Evolutionary conservation across 2,113 vertebrate genomes (phyloP), one percentile per base, ranked within the genome.

Genomic region (Catharus fuscescens): DNA sequence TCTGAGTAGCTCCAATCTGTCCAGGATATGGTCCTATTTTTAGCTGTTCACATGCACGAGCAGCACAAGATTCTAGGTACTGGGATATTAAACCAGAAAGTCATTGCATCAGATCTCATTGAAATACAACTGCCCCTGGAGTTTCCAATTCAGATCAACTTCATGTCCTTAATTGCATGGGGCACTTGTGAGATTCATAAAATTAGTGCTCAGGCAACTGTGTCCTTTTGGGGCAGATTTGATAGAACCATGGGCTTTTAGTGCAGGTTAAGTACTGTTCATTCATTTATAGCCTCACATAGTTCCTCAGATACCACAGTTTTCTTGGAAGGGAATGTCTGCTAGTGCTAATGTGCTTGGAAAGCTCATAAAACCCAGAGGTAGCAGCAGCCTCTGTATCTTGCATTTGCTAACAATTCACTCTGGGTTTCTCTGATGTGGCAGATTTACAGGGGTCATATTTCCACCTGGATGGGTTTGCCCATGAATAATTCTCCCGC

Each of bases 291-390:
- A 91, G 50, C 59, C 59, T 80, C 48, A 65, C 42, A 61, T 4
- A 70, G 78, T 18, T 85, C 34, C 47, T 92, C 4, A 5, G 78
- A 87, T 87, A 81, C 56, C 45, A 53, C n/a, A 42, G 74, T 92
- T 94, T 90, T 81, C 86, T 95, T 95, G 81, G 84, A 91, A 95
- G 70, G 36, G 70, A 91, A 91, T n/a, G 61, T 72, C 91, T 87
- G 80, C 78, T 69, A 34, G 77, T 69, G 86, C 57, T 93, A 85
- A 95, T 3, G 8, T 85, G 80, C 89, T 92, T 72, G 54, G 87
- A 95, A 90, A 90, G 50, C 94, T 82, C 78, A 57, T 87, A 92
- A 93, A 95, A 89, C 9, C 50, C 66, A 61, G 88, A 95, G 62
- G 92, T 50, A 92, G 82, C 62, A 53, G 74, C 74, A 88, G 95